Base-by-base conservation (phyloP, 2,113 vertebrate genomes). In the Gavialis gangeticus region DNA sequence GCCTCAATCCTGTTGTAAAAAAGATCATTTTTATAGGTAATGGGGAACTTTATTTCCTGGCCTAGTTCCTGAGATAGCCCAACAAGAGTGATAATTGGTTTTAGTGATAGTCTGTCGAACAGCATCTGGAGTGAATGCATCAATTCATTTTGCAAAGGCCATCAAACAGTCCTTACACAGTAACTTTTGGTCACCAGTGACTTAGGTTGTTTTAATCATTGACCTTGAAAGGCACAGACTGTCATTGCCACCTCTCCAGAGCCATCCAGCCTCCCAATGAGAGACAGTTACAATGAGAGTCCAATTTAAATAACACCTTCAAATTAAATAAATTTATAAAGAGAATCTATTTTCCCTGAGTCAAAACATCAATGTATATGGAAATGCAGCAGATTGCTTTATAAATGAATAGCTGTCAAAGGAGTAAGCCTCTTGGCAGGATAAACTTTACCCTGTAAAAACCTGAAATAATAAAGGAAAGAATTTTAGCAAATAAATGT, bases 221-320 rank as follows among this genome's bases (percentile, higher is more conserved):
- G 95, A 95, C 90, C 95, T 95, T 94, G 91, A 96, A 95, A 96
- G 92, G 92, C 92, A 95, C 27, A 87, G 84, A 57, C 93, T 88
- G 90, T 94, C 4, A 0, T 82, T 96, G 92, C 94, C 94, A 67
- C 62, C 91, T 95, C 95, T 85, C 90, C 67, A 88, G 88, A 95
- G 95, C 88, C 58, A 77, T 82, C 58, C 88, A 84, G 87, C 73
- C 90, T 91, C 82, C 84, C 69, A 93, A 82, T 77, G 90, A 93
- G 93, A 95, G 77, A 85, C 82, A 85, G 83, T 64, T 28, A 75
- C 64, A 86, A 86, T 56, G 71, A 30, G 82, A 93, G 75, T 90
- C 90, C 94, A 96, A 96, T 96, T 97, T 95, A 92, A 93, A 93
- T 85, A 96, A 90, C 80, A 90, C 91, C 88, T 96, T 84, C 84